phyloP scores from a whole-genome alignment of 2,797 vertebrate species.

The Pogonophryne albipinna region DNA sequence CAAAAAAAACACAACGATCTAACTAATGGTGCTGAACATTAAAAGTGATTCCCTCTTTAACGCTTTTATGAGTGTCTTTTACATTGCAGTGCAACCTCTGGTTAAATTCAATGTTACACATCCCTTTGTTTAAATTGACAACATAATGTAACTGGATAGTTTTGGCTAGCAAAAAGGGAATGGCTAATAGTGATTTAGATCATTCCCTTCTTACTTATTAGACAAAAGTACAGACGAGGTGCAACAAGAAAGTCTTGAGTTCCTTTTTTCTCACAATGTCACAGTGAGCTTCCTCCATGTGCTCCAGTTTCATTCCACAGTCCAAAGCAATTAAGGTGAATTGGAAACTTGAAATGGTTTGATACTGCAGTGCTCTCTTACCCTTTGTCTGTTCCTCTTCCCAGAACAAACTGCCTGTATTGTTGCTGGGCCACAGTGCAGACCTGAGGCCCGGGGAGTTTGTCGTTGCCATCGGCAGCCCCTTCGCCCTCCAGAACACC shows the following conservation, averaged over 20 bases:
- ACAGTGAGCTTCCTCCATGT: no score
- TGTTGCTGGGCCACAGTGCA: conserved; percentile 90
- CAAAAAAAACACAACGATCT: background rate
- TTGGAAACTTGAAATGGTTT: background rate
- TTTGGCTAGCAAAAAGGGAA: no score
- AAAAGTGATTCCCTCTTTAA: background rate
- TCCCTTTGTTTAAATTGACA: no score
- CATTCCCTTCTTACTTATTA: background rate
- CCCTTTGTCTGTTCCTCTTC: background rate
- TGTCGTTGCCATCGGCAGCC: conserved; percentile 95
- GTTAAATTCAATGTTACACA: no score
- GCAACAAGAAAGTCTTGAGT: no score
- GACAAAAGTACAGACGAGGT: no score
- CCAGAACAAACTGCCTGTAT: conserved; percentile 88
- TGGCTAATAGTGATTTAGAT: background rate
- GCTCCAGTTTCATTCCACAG: background rate
- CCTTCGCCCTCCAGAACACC: conserved; percentile 95
- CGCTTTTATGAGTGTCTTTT: background rate
- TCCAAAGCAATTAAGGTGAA: background rate
- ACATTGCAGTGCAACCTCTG: no score
- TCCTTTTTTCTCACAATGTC: no score
- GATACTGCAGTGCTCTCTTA: background rate
- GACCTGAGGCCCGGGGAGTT: conserved; percentile 96
- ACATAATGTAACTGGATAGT: no score
- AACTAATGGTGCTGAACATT: background rate